Evolutionary conservation across 2,113 vertebrate genomes (phyloP).

Genomic region (Collichthys lucidus): DNA sequence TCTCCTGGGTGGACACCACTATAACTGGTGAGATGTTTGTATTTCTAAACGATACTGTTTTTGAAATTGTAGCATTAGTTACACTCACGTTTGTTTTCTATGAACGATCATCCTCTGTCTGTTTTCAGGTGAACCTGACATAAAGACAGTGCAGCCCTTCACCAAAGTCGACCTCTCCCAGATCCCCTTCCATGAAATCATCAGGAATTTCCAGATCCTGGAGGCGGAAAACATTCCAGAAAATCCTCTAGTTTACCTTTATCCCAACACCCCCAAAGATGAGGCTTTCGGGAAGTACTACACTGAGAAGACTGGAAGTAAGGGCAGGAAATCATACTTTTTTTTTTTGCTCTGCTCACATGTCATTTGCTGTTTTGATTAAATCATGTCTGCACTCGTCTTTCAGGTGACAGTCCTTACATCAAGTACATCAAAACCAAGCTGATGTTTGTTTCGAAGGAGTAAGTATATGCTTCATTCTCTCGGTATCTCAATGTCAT

Average conservation of each 20-base stretch:
- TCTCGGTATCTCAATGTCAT: background rate
- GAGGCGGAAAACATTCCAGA: constrained; percentile 88
- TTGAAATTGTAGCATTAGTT: background rate
- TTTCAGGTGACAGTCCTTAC: constrained; percentile 81
- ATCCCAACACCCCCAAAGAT: constrained; percentile 88
- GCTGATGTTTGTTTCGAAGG: constrained; percentile 83
- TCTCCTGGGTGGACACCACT: constrained; percentile 92
- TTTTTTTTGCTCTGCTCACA: background rate
- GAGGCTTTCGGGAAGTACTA: constrained; percentile 91
- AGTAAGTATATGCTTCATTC: constrained; percentile 77
- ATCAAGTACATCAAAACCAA: constrained; percentile 85
- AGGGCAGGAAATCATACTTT: background rate
- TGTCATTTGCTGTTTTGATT: background rate
- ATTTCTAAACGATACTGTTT: background rate
- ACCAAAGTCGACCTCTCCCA: constrained; percentile 87
- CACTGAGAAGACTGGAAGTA: constrained; percentile 83
- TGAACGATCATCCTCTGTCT: background rate
- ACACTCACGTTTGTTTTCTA: background rate
- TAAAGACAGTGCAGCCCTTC: constrained; percentile 90
- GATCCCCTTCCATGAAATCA: constrained; percentile 92
- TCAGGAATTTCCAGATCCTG: constrained; percentile 90
- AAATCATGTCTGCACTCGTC: constrained; percentile 1
- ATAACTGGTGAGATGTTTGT: constrained; percentile 76
- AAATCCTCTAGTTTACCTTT: constrained; percentile 90
- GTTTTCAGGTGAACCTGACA: constrained; percentile 77